phyloP scores from a whole-genome alignment of 2,113 vertebrate species.

The Pogona vitticeps region DNA sequence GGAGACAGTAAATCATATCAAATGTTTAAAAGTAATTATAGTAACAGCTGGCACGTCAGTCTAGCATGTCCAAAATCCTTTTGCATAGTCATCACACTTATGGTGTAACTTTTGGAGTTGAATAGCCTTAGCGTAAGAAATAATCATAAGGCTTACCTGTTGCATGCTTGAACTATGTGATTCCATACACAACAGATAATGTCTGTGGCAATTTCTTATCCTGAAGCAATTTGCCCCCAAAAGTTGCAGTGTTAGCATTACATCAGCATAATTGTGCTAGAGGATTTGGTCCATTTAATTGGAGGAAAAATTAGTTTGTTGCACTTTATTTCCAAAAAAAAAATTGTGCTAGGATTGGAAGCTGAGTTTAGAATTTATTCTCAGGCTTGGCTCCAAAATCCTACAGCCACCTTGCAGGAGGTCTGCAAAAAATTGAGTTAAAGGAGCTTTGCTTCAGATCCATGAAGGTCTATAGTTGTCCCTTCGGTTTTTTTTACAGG shows the following conservation, averaged over 20 bases:
- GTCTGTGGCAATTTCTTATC: too few relatives aligned
- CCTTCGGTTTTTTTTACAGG: constrained; percentile 51
- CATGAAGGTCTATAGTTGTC: constrained; percentile 28
- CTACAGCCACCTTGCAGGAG: background rate
- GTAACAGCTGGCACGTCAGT: too few relatives aligned
- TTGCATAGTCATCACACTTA: too few relatives aligned
- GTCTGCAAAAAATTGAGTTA: background rate
- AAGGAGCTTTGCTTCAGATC: constrained; percentile 29
- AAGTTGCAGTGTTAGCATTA: too few relatives aligned
- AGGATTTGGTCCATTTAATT: background rate
- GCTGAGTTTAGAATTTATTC: background rate
- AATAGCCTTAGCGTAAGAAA: too few relatives aligned
- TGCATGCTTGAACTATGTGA: too few relatives aligned
- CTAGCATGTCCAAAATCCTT: too few relatives aligned
- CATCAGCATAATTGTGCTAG: too few relatives aligned
- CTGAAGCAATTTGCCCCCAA: too few relatives aligned
- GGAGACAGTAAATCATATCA: background rate
- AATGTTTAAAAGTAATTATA: constrained; percentile 39
- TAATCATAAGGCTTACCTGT: too few relatives aligned
- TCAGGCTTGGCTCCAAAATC: background rate
- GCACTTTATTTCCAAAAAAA: background rate
- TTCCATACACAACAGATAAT: too few relatives aligned
- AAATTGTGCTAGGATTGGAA: background rate
- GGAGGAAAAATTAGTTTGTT: background rate
- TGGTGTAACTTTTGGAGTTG: too few relatives aligned